phyloP scores from a whole-genome alignment of 2,113 vertebrate genomes.

The Eptesicus fuscus region DNA sequence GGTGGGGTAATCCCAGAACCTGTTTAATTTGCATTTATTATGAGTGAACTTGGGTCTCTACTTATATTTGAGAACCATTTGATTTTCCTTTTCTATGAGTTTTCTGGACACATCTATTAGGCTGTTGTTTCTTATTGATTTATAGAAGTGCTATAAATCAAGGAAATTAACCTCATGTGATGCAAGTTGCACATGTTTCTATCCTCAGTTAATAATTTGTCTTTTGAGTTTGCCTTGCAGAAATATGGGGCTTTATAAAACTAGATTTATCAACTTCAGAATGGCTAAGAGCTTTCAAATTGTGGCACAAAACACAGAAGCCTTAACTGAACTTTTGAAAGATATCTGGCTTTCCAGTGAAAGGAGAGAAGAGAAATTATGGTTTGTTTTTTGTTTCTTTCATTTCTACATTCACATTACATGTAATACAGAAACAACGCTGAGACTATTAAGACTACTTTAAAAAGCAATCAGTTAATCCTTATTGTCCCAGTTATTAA shows the following conservation, averaged over 20 bases:
- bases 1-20: background rate
- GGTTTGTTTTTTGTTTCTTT: background rate
- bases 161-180: background rate
- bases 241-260: background rate
- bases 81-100: background rate
- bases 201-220: background rate
- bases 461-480: background rate
- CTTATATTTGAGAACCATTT: background rate
- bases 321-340: background rate
- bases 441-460: background rate
- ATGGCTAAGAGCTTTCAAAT: background rate
- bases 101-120: background rate
- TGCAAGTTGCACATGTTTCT: background rate
- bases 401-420: background rate
- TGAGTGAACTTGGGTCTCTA: background rate
- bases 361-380: background rate
- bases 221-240: constrained; percentile 8
- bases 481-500: background rate
- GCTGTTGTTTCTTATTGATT: background rate
- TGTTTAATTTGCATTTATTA: background rate
- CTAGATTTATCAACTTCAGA: background rate
- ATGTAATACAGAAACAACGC: background rate
- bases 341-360: background rate
- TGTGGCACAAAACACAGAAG: background rate
- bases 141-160: background rate